These are phyloP conservation scores for Molanna angustata DNA, from an alignment of 2,888 invertebrate genomes.

Conservation along the genomic window DNA sequence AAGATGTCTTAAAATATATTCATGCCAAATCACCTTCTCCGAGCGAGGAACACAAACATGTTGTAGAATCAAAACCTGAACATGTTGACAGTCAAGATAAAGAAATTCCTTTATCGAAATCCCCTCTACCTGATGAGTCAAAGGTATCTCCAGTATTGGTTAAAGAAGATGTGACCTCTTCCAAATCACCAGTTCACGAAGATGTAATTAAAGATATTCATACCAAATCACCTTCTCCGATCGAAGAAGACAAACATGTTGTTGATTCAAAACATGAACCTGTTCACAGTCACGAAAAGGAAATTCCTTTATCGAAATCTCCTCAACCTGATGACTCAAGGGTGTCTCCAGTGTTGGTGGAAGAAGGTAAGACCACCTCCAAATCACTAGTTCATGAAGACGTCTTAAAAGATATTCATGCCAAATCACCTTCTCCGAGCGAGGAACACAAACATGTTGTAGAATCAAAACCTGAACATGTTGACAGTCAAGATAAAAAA, in stretches of 20 bases:
- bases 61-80: no score
- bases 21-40: no score
- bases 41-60: no score
- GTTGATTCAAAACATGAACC: neutral
- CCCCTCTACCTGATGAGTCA: neutral
- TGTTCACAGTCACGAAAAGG: neutral
- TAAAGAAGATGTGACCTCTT: neutral
- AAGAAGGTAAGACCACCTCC: no score
- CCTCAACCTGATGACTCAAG: no score
- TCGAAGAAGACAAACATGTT: neutral
- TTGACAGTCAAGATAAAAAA: neutral
- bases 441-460: neutral
- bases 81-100: neutral
- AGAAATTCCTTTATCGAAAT: neutral
- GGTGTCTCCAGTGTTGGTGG: no score
- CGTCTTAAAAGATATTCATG: neutral
- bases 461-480: neutral
- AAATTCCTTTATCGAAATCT: neutral
- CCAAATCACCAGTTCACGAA: neutral
- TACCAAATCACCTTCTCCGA: neutral
- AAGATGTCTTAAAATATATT: no score
- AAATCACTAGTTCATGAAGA: neutral
- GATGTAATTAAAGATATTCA: constrained; percentile 26
- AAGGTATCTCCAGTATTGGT: neutral
- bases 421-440: neutral